Conservation (phyloP, 2,888 invertebrate species). For the Serripes groenlandicus region DNA sequence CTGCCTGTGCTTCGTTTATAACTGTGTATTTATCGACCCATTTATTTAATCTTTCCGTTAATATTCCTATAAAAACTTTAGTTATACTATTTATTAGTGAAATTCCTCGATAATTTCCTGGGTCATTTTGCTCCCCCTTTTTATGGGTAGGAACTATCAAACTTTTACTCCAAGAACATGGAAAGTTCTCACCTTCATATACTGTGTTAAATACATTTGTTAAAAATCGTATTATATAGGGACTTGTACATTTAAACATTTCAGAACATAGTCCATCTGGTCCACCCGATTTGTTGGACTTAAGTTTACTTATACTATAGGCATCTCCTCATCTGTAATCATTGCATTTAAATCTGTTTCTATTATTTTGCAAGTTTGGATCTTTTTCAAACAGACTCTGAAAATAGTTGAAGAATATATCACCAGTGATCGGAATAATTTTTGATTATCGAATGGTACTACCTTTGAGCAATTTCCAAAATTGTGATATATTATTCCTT, state of each 20-base stretch:
- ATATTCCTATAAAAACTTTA: constrained; percentile 1
- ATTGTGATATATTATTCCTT: too few relatives aligned
- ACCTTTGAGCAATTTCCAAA: too few relatives aligned
- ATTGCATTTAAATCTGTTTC: too few relatives aligned
- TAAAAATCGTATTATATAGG: neutral
- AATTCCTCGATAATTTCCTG: constrained; percentile 4
- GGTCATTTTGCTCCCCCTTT: neutral
- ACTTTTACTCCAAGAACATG: neutral
- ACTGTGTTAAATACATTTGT: neutral
- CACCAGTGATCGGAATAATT: too few relatives aligned
- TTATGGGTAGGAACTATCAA: constrained; percentile 5
- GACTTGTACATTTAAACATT: neutral
- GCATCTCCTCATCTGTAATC: too few relatives aligned
- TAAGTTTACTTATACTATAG: neutral
- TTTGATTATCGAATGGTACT: too few relatives aligned
- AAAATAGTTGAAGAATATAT: too few relatives aligned
- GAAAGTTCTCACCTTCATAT: neutral
- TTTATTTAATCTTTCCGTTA: neutral
- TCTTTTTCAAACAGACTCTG: too few relatives aligned
- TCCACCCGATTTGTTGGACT: neutral
- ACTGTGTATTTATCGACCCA: too few relatives aligned
- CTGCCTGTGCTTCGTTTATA: neutral
- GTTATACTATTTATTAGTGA: neutral
- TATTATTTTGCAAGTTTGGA: too few relatives aligned
- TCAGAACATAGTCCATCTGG: constrained; percentile 8